Percentiles rank a stretch among this genome's conserved stretches.
These are phyloP conservation scores for Dreissena polymorpha DNA, from an alignment of 1,140 invertebrate genomes.

Conservation along the genomic window DNA sequence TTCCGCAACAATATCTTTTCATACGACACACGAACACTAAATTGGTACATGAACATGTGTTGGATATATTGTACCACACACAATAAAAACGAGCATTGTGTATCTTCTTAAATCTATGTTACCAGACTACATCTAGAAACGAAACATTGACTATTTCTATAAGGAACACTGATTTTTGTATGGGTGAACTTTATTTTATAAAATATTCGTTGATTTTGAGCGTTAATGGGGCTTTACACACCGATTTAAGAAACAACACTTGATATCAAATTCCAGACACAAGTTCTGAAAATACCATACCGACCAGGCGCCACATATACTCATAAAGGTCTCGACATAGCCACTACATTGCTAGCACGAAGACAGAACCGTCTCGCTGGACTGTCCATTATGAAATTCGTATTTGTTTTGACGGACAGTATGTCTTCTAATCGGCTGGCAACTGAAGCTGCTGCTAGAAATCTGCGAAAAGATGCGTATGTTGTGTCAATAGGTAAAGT, in stretches of 20 bases:
- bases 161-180: no score
- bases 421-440: background rate
- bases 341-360: background rate
- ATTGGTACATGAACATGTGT: no score
- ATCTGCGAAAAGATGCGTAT: background rate
- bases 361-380: background rate
- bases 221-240: no score
- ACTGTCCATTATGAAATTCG: background rate
- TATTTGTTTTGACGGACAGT: slow-evolving; percentile 16
- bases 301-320: slow-evolving; percentile 10
- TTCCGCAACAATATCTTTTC: no score
- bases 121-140: no score
- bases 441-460: background rate
- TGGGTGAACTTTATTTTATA: no score
- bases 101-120: no score
- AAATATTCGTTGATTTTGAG: no score
- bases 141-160: no score
- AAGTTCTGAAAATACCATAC: background rate
- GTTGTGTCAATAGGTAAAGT: slow-evolving; percentile 14
- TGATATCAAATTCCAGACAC: background rate
- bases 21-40: no score
- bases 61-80: no score
- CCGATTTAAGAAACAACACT: background rate
- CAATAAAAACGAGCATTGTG: no score
- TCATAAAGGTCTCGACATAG: background rate